Percentiles rank a stretch among this genome's conserved stretches.
phyloP scores from a whole-genome alignment of 2,797 vertebrate genomes.

The Dermochelys coriacea region DNA sequence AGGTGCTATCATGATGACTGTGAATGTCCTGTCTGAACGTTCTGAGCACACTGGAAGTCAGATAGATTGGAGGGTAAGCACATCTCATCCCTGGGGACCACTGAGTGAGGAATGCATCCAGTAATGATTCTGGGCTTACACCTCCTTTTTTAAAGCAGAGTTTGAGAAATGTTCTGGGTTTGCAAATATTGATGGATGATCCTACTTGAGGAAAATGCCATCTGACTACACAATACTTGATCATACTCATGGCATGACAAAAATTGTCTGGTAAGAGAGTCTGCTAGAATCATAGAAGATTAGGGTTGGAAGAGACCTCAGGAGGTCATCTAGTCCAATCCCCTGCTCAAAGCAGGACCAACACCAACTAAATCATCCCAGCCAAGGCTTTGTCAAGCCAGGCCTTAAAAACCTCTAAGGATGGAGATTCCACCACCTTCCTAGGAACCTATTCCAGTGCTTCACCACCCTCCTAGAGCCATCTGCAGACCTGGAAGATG shows the following conservation, averaged over 20 bases:
- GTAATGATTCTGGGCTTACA: constrained; percentile 27
- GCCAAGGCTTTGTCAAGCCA: too few relatives aligned
- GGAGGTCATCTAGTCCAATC: too few relatives aligned
- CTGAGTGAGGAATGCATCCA: constrained; percentile 5
- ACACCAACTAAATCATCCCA: too few relatives aligned
- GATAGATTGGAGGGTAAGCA: constrained; percentile 6
- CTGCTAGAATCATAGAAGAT: background rate
- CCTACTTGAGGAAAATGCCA: constrained; percentile 25
- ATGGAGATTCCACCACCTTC: too few relatives aligned
- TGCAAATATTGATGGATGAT: background rate
- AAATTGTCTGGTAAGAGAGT: background rate
- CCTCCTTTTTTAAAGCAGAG: constrained; percentile 9
- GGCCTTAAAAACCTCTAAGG: too few relatives aligned
- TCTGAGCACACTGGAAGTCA: background rate
- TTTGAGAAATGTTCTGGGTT: background rate
- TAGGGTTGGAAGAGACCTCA: too few relatives aligned
- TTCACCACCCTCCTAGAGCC: background rate
- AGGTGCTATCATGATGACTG: background rate
- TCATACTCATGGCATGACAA: background rate
- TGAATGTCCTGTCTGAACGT: constrained; percentile 1
- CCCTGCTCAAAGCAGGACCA: too few relatives aligned
- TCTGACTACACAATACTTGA: constrained; percentile 20
- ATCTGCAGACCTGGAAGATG: background rate
- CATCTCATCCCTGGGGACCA: constrained; percentile 41
- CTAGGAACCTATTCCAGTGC: too few relatives aligned